Base-by-base conservation (phyloP, 2,888 invertebrate genomes). In the Parasteatoda lunata region DNA sequence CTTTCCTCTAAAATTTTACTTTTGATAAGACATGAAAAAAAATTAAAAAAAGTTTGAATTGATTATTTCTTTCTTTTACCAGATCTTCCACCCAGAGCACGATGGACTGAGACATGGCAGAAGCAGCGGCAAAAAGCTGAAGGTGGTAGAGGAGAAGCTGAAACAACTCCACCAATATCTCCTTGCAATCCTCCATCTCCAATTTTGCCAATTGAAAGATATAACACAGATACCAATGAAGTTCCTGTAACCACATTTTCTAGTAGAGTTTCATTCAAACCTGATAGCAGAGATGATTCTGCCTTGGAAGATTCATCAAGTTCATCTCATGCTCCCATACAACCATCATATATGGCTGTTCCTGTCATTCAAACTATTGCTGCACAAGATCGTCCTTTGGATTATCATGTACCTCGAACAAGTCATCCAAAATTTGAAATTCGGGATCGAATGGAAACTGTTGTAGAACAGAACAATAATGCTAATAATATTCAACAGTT, bases 21-120 rank as follows among this genome's bases (percentile, higher is more conserved):
- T 2, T 1, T 30, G 2, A 30, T 30, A 30, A 30, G 30, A 30
- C 30, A 30, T 30, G 30, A 30, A 30, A 30, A 30, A 30, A 30
- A 30, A 30, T 30, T n/a, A n/a, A n/a, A n/a, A n/a, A n/a, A n/a
- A n/a, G n/a, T n/a, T n/a, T 30, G 30, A 30, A 30, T 30, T 30
- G 30, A 30, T 30, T 30, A 30, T 72, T 11, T 52, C 9, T 15
- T 52, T 72, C 75, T 47, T 59, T 11, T 85, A 70, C 5, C 66
- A 85, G 85, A 85, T 70, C 79, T 85, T 51, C 81, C 72, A 6
- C 86, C 81, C 15, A 66, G 81, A 77, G 81, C 80, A 13, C 66
- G 81, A 68, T 87, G 86, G 86, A 81, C 81, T 3, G 86, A 87
- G 72, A 81, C 86, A 45, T 87, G 81, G 73, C 76, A 87, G 65